A percentile compares a stretch with the other conserved stretches of the same genome.
Conservation (phyloP, 2,888 invertebrate species). For the Sphecodes monilicornis region DNA sequence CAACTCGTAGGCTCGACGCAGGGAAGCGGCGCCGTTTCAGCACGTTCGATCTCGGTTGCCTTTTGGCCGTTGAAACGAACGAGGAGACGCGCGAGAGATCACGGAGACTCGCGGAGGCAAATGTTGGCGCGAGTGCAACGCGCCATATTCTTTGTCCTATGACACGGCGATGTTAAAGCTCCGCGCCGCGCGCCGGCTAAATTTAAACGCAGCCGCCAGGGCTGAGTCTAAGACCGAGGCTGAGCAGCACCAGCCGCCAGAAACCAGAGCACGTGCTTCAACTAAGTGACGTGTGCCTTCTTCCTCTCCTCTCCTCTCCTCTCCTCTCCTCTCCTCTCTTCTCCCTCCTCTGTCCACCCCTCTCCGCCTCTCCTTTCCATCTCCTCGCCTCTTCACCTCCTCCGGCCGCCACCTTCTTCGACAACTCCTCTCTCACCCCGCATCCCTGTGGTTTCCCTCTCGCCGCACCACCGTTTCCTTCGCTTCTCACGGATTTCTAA, state of each 20-base stretch:
- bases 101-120: slow-evolving; percentile 13
- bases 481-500: slow-evolving; percentile 2
- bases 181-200: slow-evolving; percentile 73
- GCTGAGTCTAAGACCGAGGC: slow-evolving; percentile 75
- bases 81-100: background rate
- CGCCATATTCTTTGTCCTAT: slow-evolving; percentile 80
- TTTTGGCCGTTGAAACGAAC: slow-evolving; percentile 26
- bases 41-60: background rate
- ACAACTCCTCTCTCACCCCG: background rate
- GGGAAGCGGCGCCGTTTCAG: background rate
- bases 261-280: slow-evolving; percentile 83
- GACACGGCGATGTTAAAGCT: slow-evolving; percentile 79
- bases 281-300: slow-evolving; percentile 81
- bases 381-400: background rate
- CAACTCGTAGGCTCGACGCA: background rate
- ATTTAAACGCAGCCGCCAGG: slow-evolving; percentile 78
- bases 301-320: slow-evolving; percentile 69
- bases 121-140: slow-evolving; percentile 75
- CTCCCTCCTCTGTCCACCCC: slow-evolving; percentile 7
- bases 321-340: slow-evolving; percentile 31
- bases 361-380: background rate
- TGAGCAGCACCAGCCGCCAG: slow-evolving; percentile 82
- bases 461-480: background rate
- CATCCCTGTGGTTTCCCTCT: background rate
- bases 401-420: background rate